A percentile compares a stretch with the other conserved stretches of the same genome.
Evolutionary conservation across 1,140 invertebrate species (phyloP).

Genomic region (Lepidurus packardi): DNA sequence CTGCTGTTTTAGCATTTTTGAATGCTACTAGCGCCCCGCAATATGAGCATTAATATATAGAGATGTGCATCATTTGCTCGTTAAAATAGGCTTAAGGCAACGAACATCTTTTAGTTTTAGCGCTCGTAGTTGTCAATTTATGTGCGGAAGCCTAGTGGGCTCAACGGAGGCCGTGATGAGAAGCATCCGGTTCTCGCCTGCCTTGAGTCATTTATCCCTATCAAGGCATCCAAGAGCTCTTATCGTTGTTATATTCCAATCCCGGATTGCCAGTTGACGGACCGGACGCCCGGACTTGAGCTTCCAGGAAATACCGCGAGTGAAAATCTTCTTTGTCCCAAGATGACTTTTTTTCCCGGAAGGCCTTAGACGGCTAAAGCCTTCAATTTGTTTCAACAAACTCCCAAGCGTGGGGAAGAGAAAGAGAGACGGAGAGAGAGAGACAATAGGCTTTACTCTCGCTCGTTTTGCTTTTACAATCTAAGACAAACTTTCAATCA

Average conservation of each 20-base stretch:
- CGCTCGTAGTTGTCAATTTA: not conserved
- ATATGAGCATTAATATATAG: too few species aligned
- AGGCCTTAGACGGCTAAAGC: not conserved
- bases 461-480: conserved; percentile 7
- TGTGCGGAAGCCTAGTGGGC: conserved; percentile 6
- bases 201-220: conserved; percentile 12
- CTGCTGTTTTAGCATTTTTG: too few species aligned
- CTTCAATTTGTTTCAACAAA: not conserved
- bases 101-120: not conserved
- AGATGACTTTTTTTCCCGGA: conserved; percentile 1
- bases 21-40: too few species aligned
- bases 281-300: conserved; percentile 20
- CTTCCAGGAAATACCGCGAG: conserved; percentile 11
- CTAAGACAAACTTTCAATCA: conserved; percentile 19
- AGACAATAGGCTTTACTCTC: not conserved
- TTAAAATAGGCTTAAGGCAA: not conserved
- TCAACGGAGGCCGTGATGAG: conserved; percentile 14
- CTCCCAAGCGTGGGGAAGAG: not conserved
- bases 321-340: not conserved
- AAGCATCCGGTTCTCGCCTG: conserved; percentile 20
- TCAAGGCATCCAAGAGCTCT: not conserved
- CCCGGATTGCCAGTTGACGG: not conserved
- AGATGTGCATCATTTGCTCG: not conserved
- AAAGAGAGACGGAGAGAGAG: not conserved
- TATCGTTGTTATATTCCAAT: not conserved